Evolutionary conservation across 2,888 invertebrate species (phyloP).

Genomic region (Thecocarcelia acutangulata): DNA sequence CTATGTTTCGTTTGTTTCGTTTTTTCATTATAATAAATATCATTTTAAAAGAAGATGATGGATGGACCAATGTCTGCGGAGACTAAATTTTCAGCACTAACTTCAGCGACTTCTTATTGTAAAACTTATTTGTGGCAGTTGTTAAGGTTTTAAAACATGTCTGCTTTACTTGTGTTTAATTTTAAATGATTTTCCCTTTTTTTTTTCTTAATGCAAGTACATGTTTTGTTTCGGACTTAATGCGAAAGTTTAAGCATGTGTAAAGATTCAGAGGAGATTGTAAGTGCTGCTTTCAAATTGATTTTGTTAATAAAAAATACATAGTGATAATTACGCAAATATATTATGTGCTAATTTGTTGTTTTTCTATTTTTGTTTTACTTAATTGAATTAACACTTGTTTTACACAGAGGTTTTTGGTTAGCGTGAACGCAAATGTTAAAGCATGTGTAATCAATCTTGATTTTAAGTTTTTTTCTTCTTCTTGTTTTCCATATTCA

Average conservation of each 20-base stretch:
- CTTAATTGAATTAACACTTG: constrained; percentile 65
- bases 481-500: not conserved
- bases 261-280: constrained; percentile 14
- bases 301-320: constrained; percentile 22
- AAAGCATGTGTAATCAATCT: not conserved
- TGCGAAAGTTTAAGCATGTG: not conserved
- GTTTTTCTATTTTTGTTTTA: constrained; percentile 45
- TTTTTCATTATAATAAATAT: too few relatives aligned
- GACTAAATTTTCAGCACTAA: too few relatives aligned
- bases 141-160: not conserved
- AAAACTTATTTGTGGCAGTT: constrained; percentile 1
- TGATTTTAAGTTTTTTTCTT: not conserved
- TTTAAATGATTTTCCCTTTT: constrained; percentile 39
- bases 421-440: not conserved
- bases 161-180: not conserved
- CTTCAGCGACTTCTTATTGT: constrained; percentile 1
- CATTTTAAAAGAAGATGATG: constrained; percentile 8
- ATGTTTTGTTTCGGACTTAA: not conserved
- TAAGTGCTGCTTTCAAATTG: not conserved
- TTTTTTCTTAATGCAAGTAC: not conserved
- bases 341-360: constrained; percentile 56
- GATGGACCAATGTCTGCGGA: constrained; percentile 26
- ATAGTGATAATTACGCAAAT: constrained; percentile 62
- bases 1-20: not conserved
- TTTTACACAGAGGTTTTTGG: constrained; percentile 1